Conservation (phyloP, 2,888 invertebrate species). For the Folsomia candida region DNA sequence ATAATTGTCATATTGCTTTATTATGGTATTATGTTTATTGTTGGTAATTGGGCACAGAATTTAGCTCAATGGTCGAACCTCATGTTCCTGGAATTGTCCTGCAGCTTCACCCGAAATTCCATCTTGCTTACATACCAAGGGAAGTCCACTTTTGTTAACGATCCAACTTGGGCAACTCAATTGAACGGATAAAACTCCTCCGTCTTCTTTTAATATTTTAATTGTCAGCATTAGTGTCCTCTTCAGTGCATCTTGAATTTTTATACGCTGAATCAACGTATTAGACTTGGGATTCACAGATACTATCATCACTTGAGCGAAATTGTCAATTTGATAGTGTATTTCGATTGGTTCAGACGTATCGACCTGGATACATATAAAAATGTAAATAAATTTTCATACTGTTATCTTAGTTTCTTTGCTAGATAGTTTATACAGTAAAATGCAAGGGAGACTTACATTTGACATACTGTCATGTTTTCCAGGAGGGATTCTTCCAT, state of each 20-base stretch:
- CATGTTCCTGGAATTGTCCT: slow-evolving; percentile 93
- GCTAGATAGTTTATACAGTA: too few relatives aligned
- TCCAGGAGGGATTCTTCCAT: slow-evolving; percentile 56
- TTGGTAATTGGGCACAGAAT: not conserved
- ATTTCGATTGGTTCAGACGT: slow-evolving; percentile 71
- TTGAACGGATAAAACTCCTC: slow-evolving; percentile 63
- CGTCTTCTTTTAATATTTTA: slow-evolving; percentile 62
- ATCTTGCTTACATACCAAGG: slow-evolving; percentile 91
- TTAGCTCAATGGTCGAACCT: slow-evolving; percentile 66
- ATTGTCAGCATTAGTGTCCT: slow-evolving; percentile 74
- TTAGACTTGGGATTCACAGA: slow-evolving; percentile 55
- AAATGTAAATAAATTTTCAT: too few relatives aligned
- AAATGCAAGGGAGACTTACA: slow-evolving; percentile 52
- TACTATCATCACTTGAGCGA: slow-evolving; percentile 69
- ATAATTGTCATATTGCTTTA: not conserved
- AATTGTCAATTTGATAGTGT: slow-evolving; percentile 77
- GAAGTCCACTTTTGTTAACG: slow-evolving; percentile 91
- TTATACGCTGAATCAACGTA: slow-evolving; percentile 66
- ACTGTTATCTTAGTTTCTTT: too few relatives aligned
- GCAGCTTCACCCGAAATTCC: slow-evolving; percentile 69
- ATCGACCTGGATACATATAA: slow-evolving; percentile 64
- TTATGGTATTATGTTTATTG: not conserved
- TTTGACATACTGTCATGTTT: slow-evolving; percentile 54
- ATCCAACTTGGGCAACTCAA: slow-evolving; percentile 76
- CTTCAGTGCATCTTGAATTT: slow-evolving; percentile 70